phyloP scores from a whole-genome alignment of 2,797 vertebrate species.

The Eulemur rubriventer region DNA sequence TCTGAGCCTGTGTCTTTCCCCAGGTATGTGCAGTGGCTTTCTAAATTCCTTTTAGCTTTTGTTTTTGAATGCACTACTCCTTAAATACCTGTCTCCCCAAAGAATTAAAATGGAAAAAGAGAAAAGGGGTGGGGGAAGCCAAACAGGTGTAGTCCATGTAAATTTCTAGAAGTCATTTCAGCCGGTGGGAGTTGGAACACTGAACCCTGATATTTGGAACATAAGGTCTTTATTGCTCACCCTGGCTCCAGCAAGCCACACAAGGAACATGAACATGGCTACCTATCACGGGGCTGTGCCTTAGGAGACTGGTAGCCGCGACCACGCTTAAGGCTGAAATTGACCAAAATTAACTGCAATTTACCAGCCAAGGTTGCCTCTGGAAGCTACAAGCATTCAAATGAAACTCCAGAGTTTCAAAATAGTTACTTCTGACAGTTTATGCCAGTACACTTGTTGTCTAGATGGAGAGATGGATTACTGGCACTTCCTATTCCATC shows the following conservation, averaged over 20 bases:
- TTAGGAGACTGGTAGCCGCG: not conserved
- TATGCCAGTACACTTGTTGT: not conserved
- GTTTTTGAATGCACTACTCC: not conserved
- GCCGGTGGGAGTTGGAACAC: not conserved
- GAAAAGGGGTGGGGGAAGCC: not conserved
- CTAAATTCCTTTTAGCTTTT: not conserved
- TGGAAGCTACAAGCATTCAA: not conserved
- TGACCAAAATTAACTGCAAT: not conserved
- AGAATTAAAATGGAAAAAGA: not conserved
- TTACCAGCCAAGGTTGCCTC: not conserved
- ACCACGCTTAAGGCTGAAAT: not conserved
- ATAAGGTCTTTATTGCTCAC: not conserved
- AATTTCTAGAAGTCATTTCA: not conserved
- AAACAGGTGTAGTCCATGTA: not conserved
- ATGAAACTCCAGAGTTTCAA: slow-evolving; percentile 1
- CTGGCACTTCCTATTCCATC: not conserved
- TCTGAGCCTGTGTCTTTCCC: not conserved
- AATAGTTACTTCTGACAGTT: not conserved
- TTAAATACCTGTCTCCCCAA: not conserved
- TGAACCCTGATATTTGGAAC: not conserved
- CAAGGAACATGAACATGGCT: not conserved
- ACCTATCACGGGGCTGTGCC: not conserved
- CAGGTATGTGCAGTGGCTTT: not conserved
- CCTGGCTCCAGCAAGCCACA: not conserved
- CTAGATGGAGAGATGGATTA: not conserved